Base-by-base conservation (phyloP, 2,888 invertebrate species). In the Agrilus cyanescens region DNA sequence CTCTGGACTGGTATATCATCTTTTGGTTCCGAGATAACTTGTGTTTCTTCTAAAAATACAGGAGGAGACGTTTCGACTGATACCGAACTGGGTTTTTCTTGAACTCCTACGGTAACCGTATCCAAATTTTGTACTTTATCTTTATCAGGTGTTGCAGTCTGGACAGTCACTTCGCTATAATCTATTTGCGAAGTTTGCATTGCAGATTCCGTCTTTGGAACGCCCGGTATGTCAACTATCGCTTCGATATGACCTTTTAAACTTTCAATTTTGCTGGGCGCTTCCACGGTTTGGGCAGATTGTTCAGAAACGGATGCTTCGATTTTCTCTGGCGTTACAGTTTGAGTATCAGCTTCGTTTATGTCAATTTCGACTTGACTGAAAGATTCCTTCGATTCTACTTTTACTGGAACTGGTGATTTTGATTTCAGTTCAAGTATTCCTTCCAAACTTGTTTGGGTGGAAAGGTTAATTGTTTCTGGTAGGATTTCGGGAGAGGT, bases 381-480 rank as follows among this genome's bases (percentile, higher is more conserved):
- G 3, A 49, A 48, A 4, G 48, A 46, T 38, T 52, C 51, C 7
- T 37, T 35, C 7, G 48, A 44, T 47, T 57, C 53, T 30, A 57
- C 57, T 40, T 56, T 54, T 41, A 35, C 40, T 12, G 12, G 18
- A 18, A 7, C 16, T 2, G 8, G 2, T 3, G 12, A 16, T 18
- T 41, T 44, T 14, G 45, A 55, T 43, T 66, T 63, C 41, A 57
- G 39, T 14, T 46, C 37, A 52, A 10, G 57, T 55, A 70, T 56
- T 70, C 71, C 18, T 69, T 67, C 32, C 12, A 54, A 46, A 14
- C 50, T 49, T 15, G 85, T 85, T 67, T 85, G 85, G 40, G 75
- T 69, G 32, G 71, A 65, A 16, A 56, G 57, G 43, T 67, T 61
- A 4, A 54, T 50, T 2, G 60, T 66, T 55, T 76, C 75, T 41